phyloP scores from a whole-genome alignment of 2,888 invertebrate genomes.

The Tridacna gigas region DNA sequence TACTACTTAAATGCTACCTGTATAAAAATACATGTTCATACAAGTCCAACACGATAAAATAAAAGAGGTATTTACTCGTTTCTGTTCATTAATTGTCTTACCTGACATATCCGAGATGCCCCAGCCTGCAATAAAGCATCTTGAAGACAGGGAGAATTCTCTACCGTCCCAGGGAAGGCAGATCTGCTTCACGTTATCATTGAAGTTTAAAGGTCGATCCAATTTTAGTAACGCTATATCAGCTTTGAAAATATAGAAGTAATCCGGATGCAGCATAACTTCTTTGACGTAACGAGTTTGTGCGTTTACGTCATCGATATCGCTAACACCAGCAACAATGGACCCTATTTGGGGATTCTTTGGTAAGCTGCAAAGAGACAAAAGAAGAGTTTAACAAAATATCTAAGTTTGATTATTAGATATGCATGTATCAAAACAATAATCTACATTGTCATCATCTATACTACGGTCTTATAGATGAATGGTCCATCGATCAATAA shows the following conservation, averaged over 20 bases:
- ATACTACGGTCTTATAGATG: too few species aligned
- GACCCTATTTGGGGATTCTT: conserved; percentile 54
- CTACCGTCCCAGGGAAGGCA: conserved; percentile 66
- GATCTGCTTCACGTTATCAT: conserved; percentile 53
- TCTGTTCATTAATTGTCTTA: conserved; percentile 23
- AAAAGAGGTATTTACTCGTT: too few species aligned
- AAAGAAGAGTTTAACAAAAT: too few species aligned
- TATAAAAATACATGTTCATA: too few species aligned
- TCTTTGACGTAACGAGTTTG: conserved; percentile 65
- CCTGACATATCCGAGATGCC: conserved; percentile 67
- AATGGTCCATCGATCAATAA: too few species aligned
- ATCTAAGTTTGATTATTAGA: too few species aligned
- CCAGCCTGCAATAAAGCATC: conserved; percentile 77
- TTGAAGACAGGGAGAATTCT: conserved; percentile 45
- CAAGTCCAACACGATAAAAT: too few species aligned
- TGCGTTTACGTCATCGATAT: conserved; percentile 49
- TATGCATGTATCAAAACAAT: too few species aligned
- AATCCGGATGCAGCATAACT: conserved; percentile 70
- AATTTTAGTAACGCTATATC: conserved; percentile 75
- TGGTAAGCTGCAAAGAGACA: conserved; percentile 35
- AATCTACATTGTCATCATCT: too few species aligned
- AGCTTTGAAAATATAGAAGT: conserved; percentile 71
- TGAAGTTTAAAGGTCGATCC: conserved; percentile 61
- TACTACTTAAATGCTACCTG: too few species aligned
- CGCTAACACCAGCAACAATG: conserved; percentile 65